Evolutionary conservation across 2,888 invertebrate genomes (phyloP), one percentile per base, ranked within the genome.

Genomic region (Anaspis maculata): DNA sequence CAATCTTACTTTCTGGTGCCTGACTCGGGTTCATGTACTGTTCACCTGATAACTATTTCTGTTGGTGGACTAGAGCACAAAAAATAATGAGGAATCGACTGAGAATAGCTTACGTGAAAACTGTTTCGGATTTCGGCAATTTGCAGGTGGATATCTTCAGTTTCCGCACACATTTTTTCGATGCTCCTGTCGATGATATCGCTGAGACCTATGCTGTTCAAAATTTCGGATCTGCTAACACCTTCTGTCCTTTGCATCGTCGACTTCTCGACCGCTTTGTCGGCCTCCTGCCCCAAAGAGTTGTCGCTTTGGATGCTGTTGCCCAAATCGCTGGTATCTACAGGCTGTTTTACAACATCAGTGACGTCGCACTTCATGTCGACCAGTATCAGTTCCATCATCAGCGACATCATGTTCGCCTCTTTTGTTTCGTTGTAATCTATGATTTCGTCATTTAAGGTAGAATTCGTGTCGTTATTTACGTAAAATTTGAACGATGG

Each of bases 381-480:
- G n/a, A 38, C 34, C 27, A 46, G 30, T 27, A 54, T 48, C 23
- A 55, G 24, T 31, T 55, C 54, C 51, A 52, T 48, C 51, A 55
- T 51, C 13, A 55, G 37, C 3, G 52, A 53, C 34, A 52, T 37
- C 19, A 26, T 14, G 48, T 49, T 52, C 13, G 46, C 46, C 7
- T 52, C 50, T 27, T 54, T 51, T 3, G 29, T 46, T 6, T 38
- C 44, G 28, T 54, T 43, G 34, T 52, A 52, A 28, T 47, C 40
- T 2, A 37, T 30, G 11, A 52, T 54, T 37, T 51, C 54, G 3
- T 42, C 37, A 16, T 37, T 31, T 22, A 52, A 36, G 14, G 47
- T 42, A 13, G 41, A 3, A 38, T 34, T 27, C 29, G 39, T 3
- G 15, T 30, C 31, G 6, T 34, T 37, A 19, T 34, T 38, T n/a